phyloP scores from a whole-genome alignment of 2,113 vertebrate genomes.

The Pipra filicauda region DNA sequence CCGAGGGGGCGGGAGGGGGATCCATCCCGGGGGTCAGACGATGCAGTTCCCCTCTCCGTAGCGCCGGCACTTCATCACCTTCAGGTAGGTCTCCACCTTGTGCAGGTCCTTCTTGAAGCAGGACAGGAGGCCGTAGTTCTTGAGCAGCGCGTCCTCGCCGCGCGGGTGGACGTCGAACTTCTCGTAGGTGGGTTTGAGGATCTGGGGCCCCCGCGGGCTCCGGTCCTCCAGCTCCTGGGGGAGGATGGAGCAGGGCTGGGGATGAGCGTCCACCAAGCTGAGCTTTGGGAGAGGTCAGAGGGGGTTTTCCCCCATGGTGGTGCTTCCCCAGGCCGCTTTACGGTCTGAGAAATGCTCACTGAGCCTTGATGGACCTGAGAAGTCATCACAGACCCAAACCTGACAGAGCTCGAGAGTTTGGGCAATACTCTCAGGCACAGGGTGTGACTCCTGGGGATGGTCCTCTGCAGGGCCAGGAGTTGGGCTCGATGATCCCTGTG shows the following conservation, averaged over 20 bases:
- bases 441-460: not conserved
- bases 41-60: constrained; percentile 89
- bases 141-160: constrained; percentile 74
- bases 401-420: not conserved
- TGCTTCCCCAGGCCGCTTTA: not conserved
- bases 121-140: constrained; percentile 85
- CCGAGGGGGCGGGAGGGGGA: rapidly evolving
- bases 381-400: not conserved
- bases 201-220: constrained; percentile 15
- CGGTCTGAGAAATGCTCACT: not conserved
- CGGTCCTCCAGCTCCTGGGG: constrained; percentile 76
- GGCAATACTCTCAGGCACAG: not conserved
- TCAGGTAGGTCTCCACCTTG: constrained; percentile 94
- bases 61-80: constrained; percentile 89
- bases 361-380: not conserved
- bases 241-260: not conserved
- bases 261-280: not conserved
- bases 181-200: constrained; percentile 79
- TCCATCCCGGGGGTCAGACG: constrained; percentile 53
- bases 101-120: constrained; percentile 98
- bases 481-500: not conserved
- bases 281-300: not conserved
- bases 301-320: not conserved
- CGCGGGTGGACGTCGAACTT: constrained; percentile 84
- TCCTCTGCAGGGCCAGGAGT: not conserved